phyloP scores from a whole-genome alignment of 1,140 invertebrate species.

The Tetragonula clypearis region DNA sequence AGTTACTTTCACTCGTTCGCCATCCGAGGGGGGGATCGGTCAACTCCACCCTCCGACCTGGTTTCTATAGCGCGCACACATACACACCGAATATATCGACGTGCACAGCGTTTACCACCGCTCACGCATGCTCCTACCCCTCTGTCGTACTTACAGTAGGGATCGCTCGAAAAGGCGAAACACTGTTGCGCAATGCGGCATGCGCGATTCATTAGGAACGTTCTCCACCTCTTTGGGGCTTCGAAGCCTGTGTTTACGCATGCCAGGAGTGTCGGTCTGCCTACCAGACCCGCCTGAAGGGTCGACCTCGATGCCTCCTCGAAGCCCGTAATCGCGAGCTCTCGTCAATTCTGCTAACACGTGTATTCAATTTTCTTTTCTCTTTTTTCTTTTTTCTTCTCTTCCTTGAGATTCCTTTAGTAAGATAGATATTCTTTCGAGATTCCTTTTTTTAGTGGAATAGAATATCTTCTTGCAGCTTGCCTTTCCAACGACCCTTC shows the following conservation, averaged over 20 bases:
- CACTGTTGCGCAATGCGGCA: constrained; percentile 54
- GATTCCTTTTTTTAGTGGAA: too few relatives aligned
- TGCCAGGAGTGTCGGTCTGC: constrained; percentile 50
- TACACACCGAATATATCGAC: not conserved
- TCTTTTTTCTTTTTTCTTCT: too few relatives aligned
- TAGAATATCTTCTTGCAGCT: too few relatives aligned
- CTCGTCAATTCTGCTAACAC: accelerated
- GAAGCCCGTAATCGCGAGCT: not conserved
- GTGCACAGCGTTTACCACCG: not conserved
- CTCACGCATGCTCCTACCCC: constrained; percentile 56
- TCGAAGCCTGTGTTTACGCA: constrained; percentile 52
- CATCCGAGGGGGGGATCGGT: not conserved
- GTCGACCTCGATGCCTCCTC: constrained; percentile 21
- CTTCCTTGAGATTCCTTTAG: too few relatives aligned
- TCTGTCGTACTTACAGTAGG: constrained; percentile 22
- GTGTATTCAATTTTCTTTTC: not conserved
- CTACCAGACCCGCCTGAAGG: constrained; percentile 45
- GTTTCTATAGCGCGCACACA: not conserved
- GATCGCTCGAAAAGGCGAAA: constrained; percentile 46
- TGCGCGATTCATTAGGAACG: constrained; percentile 52
- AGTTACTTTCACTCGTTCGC: not conserved
- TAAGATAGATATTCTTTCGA: too few relatives aligned
- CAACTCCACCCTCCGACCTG: not conserved
- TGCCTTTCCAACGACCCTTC: too few relatives aligned
- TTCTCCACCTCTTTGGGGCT: constrained; percentile 27